phyloP scores from a whole-genome alignment of 2,113 vertebrate genomes.

The Oreocharis arfaki region DNA sequence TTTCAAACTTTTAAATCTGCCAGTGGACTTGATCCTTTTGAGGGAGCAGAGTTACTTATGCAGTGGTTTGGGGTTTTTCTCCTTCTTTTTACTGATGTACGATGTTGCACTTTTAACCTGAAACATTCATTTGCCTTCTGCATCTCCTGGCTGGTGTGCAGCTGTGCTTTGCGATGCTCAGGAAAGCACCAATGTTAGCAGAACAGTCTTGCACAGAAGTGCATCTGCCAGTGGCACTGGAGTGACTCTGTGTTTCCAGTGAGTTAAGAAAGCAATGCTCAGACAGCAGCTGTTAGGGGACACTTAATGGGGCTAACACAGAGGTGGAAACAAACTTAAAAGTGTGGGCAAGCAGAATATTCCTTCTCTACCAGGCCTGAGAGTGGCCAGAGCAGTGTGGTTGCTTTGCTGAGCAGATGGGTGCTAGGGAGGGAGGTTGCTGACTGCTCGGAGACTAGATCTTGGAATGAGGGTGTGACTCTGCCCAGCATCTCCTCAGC shows the following conservation, averaged over 20 bases:
- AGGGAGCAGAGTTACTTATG: not conserved
- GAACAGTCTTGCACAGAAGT: not conserved
- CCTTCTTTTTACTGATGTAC: not conserved
- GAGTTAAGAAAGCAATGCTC: not conserved
- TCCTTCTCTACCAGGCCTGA: not conserved
- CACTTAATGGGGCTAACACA: not conserved
- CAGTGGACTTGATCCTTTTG: not conserved
- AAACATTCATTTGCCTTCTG: not conserved
- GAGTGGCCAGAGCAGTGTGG: not conserved
- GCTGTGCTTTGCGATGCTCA: not conserved
- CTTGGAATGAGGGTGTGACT: fast-evolving
- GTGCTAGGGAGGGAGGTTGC: too few relatives aligned
- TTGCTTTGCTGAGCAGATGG: not conserved
- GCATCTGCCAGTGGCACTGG: not conserved
- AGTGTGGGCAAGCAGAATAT: not conserved
- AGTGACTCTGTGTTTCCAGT: fast-evolving
- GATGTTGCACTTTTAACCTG: fast-evolving
- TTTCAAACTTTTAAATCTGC: not conserved
- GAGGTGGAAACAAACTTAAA: not conserved
- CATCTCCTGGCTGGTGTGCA: not conserved
- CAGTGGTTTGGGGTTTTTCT: not conserved
- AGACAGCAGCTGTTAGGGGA: not conserved
- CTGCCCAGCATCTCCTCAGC: not conserved
- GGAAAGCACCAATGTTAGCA: not conserved
- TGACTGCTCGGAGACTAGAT: not conserved